A percentile compares a stretch with the other conserved stretches of the same genome.
These are phyloP conservation scores for Gambusia affinis DNA, from an alignment of 2,113 vertebrate genomes.

Conservation along the genomic window DNA sequence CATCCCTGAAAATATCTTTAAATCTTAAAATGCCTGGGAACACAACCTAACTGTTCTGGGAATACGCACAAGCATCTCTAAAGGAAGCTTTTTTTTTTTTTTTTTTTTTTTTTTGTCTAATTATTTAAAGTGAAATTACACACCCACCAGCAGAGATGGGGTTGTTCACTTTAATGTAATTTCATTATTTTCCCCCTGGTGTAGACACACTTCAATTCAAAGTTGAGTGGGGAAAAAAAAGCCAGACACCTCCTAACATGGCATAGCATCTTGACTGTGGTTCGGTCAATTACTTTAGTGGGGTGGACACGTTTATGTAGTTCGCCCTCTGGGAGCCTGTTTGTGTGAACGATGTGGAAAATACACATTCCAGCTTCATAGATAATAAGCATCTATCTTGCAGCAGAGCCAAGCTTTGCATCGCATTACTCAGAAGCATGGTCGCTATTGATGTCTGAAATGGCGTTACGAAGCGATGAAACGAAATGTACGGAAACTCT, in stretches of 20 bases:
- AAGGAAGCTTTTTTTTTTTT: background rate
- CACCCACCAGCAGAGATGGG: conserved; percentile 24
- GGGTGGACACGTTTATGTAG: conserved; percentile 56
- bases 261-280: conserved; percentile 55
- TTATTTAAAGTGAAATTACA: conserved; percentile 53
- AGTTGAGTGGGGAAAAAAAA: background rate
- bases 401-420: conserved; percentile 50
- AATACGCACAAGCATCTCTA: conserved; percentile 41
- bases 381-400: conserved; percentile 57
- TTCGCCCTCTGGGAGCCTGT: conserved; percentile 50
- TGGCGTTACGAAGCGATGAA: conserved; percentile 51
- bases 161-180: conserved; percentile 42
- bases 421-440: conserved; percentile 44
- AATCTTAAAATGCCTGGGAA: conserved; percentile 13
- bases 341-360: conserved; percentile 53
- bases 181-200: conserved; percentile 26
- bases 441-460: conserved; percentile 64
- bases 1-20: conserved; percentile 19
- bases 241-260: conserved; percentile 42
- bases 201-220: conserved; percentile 48
- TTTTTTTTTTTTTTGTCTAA: background rate
- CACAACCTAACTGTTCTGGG: conserved; percentile 14
- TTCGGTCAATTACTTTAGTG: conserved; percentile 59
- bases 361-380: conserved; percentile 58
- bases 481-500: conserved; percentile 45